A percentile compares a stretch with the other conserved stretches of the same genome.
phyloP scores from a whole-genome alignment of 2,888 invertebrate genomes.

The Camptogramma bilineatum region DNA sequence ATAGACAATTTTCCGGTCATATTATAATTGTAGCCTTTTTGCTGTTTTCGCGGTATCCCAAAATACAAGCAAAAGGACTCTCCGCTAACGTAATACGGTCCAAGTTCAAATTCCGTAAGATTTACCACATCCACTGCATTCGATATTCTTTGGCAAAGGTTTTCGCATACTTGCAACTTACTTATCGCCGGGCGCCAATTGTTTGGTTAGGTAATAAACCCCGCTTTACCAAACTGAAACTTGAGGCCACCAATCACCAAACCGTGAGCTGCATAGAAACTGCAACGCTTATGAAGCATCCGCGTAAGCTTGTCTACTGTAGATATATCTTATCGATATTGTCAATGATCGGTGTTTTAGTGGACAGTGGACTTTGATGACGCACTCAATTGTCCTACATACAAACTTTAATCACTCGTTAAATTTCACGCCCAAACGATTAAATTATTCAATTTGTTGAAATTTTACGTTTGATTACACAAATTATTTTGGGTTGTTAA shows the following conservation, averaged over 20 bases:
- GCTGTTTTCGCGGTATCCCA: slow-evolving; percentile 20
- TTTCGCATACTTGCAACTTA: slow-evolving; percentile 66
- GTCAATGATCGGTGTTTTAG: background rate
- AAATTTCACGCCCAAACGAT: slow-evolving; percentile 68
- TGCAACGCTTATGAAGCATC: background rate
- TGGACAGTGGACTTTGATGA: slow-evolving; percentile 6
- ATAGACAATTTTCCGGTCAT: slow-evolving; percentile 19
- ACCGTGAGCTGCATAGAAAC: slow-evolving; percentile 1
- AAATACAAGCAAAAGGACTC: slow-evolving; percentile 25
- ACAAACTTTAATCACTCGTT: slow-evolving; percentile 70
- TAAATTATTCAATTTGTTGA: slow-evolving; percentile 67
- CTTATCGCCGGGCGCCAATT: slow-evolving; percentile 74
- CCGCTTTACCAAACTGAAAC: slow-evolving; percentile 26
- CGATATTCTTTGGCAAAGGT: slow-evolving; percentile 38
- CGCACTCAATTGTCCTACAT: slow-evolving; percentile 15
- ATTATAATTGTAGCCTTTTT: slow-evolving; percentile 25
- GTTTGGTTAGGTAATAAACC: slow-evolving; percentile 79
- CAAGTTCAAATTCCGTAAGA: slow-evolving; percentile 29
- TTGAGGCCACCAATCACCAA: slow-evolving; percentile 2
- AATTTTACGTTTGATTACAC: slow-evolving; percentile 56
- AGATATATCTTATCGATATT: background rate
- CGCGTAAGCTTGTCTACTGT: background rate
- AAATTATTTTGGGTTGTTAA: slow-evolving; percentile 48
- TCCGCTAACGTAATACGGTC: slow-evolving; percentile 30
- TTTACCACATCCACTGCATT: slow-evolving; percentile 33